Evolutionary conservation across 2,888 invertebrate species (phyloP), one percentile per base, ranked within the genome.

Genomic region (Cacoxenus indagator): DNA sequence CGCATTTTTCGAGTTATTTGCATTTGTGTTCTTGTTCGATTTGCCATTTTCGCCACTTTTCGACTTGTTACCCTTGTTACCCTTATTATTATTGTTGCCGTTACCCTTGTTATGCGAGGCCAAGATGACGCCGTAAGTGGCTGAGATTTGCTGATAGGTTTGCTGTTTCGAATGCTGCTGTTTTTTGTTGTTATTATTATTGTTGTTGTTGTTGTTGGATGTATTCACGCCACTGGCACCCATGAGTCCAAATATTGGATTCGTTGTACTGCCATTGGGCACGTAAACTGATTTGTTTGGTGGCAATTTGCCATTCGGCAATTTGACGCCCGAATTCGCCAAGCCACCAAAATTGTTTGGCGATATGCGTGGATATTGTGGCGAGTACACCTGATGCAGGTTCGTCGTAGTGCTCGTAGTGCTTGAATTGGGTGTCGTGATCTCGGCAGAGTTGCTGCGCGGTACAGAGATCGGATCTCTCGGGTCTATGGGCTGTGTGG

Each of bases 401-500:
- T 83, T 86, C 45, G 83, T 83, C 45, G 86, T 82, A 68, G 84
- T 83, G 66, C 81, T 77, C 62, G 75, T 76, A 29, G 75, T 76
- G 67, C 84, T 81, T 4, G 82, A 82, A 46, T 86, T 84, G 6
- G 86, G 84, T 19, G 87, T 87, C 64, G 87, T 86, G 29, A 81
- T 75, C 71, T 86, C 84, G 69, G 81, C 78, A 70, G 84, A 78
- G 76, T 76, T 77, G 2, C 82, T 73, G 26, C 83, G 85, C 61
- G 85, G 83, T 70, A 79, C 83, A 66, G 91, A 91, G 78, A 90
- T 88, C 19, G 91, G 91, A 86, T 92, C 93, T 82, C 90, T 91
- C 87, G 91, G 91, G 84, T 91, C 89, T 65, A 91, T 91, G 69
- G 91, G 90, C 72, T 89, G 90, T 37, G 86, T 93, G 70, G 97